Evolutionary conservation across 2,888 invertebrate genomes (phyloP).

Genomic region (Meta bourneti): DNA sequence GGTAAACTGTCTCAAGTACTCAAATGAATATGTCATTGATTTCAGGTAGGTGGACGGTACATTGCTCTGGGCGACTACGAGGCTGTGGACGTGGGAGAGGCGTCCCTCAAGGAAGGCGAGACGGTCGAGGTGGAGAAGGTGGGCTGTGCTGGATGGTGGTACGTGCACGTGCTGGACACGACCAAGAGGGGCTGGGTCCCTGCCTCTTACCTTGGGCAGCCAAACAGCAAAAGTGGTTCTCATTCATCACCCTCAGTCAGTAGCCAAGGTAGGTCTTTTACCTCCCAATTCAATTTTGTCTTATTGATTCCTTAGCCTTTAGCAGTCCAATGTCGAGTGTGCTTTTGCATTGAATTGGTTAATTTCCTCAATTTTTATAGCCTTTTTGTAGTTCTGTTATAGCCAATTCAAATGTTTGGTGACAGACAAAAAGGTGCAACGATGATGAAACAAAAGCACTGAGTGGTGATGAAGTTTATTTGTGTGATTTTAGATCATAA

Average conservation of each 20-base stretch:
- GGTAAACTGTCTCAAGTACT: too few species aligned
- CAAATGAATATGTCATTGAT: not conserved
- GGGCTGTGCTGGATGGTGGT: conserved; percentile 81
- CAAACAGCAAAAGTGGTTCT: conserved; percentile 79
- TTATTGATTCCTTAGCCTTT: too few species aligned
- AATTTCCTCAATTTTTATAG: too few species aligned
- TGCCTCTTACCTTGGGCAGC: conserved; percentile 91
- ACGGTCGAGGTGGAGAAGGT: conserved; percentile 92
- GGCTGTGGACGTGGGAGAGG: conserved; percentile 93
- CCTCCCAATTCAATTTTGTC: too few species aligned
- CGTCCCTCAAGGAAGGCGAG: conserved; percentile 94
- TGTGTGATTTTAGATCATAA: too few species aligned
- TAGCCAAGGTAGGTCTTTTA: conserved; percentile 78
- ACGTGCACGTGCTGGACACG: conserved; percentile 82
- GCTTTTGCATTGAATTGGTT: too few species aligned
- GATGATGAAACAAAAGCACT: too few species aligned
- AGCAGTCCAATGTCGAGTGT: too few species aligned
- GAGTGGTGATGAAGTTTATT: too few species aligned
- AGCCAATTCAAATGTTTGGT: too few species aligned
- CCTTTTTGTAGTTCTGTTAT: too few species aligned
- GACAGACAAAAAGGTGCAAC: too few species aligned
- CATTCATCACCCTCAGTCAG: conserved; percentile 79
- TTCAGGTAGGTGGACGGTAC: conserved; percentile 84
- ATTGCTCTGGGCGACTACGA: conserved; percentile 95
- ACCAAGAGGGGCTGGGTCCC: conserved; percentile 93